Base-by-base conservation (phyloP, 2,113 vertebrate genomes). In the Meriones unguiculatus region DNA sequence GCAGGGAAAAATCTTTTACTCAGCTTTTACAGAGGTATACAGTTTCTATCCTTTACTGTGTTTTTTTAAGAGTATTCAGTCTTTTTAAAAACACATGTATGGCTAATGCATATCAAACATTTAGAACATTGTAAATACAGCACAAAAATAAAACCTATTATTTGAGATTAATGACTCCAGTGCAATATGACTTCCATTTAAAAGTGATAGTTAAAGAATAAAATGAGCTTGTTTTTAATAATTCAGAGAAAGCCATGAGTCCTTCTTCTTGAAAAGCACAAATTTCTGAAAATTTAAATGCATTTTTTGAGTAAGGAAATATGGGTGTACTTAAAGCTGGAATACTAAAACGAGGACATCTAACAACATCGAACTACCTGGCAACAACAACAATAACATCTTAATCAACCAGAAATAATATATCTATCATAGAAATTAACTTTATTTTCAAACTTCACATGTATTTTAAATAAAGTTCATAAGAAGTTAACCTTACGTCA, bases 381-480 rank as follows among this genome's bases (percentile, higher is more conserved):
- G 41, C 57, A 10, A 86, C 93, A 93, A 50, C 76, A 94, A 84
- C 46, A 24, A 25, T 62, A 75, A 41, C 25, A 24, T 38, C 76
- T 57, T 35, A 57, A 90, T 64, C 86, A 57, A 54, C 15, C 77
- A 85, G n/a, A 84, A 93, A 95, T 94, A 80, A 91, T 14, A 73
- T 35, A 87, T 6, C 4, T 30, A 85, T 41, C 59, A 64, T 38
- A 85, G 65, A 46, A 85, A 65, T 91, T 92, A 93, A 65, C 84
- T n/a, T 91, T 95, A 95, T 77, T 95, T 62, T 85, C 65, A 38
- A 93, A 67, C 64, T 73, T 93, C 93, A 94, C n/a, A 78, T 78
- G 69, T 94, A 38, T 67, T 96, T 97, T 95, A 96, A 97, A 95
- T 94, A 65, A 78, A n/a, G 69, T 50, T 52, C 84, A 81, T 82